phyloP scores from a whole-genome alignment of 2,113 vertebrate species.

The Mobula birostris region DNA sequence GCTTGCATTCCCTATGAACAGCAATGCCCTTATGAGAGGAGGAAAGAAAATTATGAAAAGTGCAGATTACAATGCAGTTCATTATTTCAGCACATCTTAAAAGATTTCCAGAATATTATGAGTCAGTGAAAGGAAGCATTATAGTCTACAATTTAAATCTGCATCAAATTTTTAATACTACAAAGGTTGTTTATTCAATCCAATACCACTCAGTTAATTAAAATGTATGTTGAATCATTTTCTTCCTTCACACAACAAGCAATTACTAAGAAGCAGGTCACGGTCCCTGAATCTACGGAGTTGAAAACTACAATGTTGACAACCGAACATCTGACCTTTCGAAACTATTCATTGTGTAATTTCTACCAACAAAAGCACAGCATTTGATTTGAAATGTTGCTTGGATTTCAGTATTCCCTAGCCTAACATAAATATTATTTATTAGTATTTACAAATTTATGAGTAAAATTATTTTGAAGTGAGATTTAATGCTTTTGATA shows the following conservation, averaged over 20 bases:
- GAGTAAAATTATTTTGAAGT: constrained; percentile 15
- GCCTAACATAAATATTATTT: not conserved
- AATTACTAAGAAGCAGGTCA: not conserved
- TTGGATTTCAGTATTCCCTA: not conserved
- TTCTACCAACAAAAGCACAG: not conserved
- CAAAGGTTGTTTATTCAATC: not conserved
- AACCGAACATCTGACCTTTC: constrained; percentile 32
- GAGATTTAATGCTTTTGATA: not conserved
- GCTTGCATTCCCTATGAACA: not conserved
- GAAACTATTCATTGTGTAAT: not conserved
- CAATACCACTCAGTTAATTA: constrained; percentile 20
- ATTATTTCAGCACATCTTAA: not conserved
- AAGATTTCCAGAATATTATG: not conserved
- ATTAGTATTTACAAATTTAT: constrained; percentile 8
- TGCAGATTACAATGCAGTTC: not conserved
- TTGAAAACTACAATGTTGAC: not conserved
- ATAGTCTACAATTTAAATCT: not conserved
- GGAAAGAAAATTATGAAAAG: not conserved
- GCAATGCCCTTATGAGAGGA: not conserved
- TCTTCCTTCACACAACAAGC: not conserved
- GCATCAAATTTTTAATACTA: not conserved
- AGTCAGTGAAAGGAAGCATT: constrained; percentile 1
- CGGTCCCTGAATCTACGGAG: not conserved
- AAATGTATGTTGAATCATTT: constrained; percentile 11
- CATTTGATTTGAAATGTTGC: not conserved